A percentile compares a stretch with the other conserved stretches of the same genome.
phyloP scores from a whole-genome alignment of 1,140 invertebrate species.

The Dendrolimus kikuchii region DNA sequence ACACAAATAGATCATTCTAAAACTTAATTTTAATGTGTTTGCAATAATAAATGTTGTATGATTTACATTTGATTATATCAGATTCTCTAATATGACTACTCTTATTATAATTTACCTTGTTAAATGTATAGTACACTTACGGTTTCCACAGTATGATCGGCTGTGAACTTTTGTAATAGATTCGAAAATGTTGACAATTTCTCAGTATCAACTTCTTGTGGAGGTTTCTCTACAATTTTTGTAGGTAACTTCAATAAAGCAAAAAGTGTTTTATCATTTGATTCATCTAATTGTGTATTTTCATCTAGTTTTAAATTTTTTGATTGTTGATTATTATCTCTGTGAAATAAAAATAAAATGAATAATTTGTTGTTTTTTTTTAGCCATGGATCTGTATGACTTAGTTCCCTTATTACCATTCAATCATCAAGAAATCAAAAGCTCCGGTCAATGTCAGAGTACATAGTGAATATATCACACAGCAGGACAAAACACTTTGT shows the following conservation, averaged over 20 bases:
- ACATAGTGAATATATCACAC: too few relatives aligned
- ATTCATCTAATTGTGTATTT: conserved; percentile 49
- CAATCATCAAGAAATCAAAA: too few relatives aligned
- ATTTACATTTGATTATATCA: too few relatives aligned
- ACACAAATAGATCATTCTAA: too few relatives aligned
- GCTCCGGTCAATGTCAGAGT: too few relatives aligned
- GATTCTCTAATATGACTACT: too few relatives aligned
- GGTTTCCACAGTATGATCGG: conserved; percentile 45
- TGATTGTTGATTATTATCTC: conserved; percentile 33
- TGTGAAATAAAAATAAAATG: conserved; percentile 18
- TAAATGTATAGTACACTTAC: conserved; percentile 32
- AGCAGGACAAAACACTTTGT: too few relatives aligned
- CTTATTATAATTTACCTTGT: conserved; percentile 20
- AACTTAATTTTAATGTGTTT: too few relatives aligned
- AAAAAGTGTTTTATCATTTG: conserved; percentile 73
- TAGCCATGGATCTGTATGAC: not conserved
- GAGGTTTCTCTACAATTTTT: conserved; percentile 39
- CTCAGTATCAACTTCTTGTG: conserved; percentile 40
- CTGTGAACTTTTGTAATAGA: conserved; percentile 59
- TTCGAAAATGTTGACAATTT: conserved; percentile 55
- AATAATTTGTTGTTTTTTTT: not conserved
- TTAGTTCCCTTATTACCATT: too few relatives aligned
- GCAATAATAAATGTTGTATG: too few relatives aligned
- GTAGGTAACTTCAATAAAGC: conserved; percentile 65
- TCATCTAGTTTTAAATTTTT: conserved; percentile 46